phyloP scores from a whole-genome alignment of 2,797 vertebrate species.

The Dermochelys coriacea region DNA sequence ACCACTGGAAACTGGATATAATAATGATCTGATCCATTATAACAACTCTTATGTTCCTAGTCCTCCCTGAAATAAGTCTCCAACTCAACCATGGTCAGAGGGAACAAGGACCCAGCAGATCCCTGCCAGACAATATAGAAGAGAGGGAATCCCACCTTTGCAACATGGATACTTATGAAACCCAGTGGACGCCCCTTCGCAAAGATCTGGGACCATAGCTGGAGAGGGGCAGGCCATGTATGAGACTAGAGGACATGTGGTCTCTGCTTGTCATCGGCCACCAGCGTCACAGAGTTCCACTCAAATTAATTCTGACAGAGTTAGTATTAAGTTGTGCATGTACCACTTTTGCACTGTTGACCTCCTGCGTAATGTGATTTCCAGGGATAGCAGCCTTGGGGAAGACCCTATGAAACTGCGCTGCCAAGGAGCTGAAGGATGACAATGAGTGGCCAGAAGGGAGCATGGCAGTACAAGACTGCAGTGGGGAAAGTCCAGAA shows the following conservation, averaged over 20 bases:
- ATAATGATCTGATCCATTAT: background rate
- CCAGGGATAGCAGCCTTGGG: accelerated
- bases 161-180: background rate
- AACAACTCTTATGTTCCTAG: background rate
- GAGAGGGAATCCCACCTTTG: background rate
- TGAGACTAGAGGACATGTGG: background rate
- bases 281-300: background rate
- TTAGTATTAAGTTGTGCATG: too few relatives aligned
- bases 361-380: background rate
- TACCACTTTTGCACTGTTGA: background rate
- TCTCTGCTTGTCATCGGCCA: background rate
- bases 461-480: background rate
- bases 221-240: background rate
- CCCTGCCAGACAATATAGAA: background rate
- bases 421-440: background rate
- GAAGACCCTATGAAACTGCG: accelerated
- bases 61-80: background rate
- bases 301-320: background rate
- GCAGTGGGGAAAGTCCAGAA: background rate
- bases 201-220: background rate
- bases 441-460: background rate
- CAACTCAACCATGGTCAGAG: background rate
- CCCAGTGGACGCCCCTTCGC: accelerated
- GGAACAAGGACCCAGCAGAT: background rate
- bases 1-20: background rate